phyloP scores from a whole-genome alignment of 1,140 invertebrate species.

The Brachionus paranguensis region DNA sequence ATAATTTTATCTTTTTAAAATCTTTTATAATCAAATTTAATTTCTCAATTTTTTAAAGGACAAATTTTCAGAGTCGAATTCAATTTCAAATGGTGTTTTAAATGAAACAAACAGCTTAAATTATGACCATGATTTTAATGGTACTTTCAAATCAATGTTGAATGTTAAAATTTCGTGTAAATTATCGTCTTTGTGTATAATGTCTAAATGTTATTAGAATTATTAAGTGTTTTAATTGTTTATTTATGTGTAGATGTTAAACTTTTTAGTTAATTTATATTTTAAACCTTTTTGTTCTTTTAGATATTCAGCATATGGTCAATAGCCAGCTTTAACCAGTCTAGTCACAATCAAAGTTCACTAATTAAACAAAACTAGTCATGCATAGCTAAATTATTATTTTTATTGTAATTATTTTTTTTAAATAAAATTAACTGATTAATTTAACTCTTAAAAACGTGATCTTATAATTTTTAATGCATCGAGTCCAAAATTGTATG shows the following conservation, averaged over 20 bases:
- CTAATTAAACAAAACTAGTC: not conserved
- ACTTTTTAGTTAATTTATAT: not conserved
- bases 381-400: not conserved
- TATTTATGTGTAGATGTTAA: not conserved
- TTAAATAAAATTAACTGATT: not conserved
- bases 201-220: not conserved
- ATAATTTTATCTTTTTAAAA: not conserved
- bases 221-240: not conserved
- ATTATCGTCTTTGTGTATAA: not conserved
- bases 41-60: not conserved
- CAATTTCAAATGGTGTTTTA: not conserved
- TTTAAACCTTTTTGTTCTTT: not conserved
- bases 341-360: not conserved
- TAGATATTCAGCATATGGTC: not conserved
- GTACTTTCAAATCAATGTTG: slow-evolving; percentile 1
- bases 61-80: not conserved
- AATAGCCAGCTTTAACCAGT: not conserved
- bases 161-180: slow-evolving; percentile 3
- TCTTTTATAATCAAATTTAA: not conserved
- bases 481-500: no score
- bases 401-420: not conserved
- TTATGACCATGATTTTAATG: not conserved
- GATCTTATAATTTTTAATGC: no score
- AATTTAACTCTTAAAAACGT: no score
- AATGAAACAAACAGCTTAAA: not conserved